These are phyloP conservation scores for Tetrao urogallus DNA, from an alignment of 2,113 vertebrate species.

Conservation along the genomic window DNA sequence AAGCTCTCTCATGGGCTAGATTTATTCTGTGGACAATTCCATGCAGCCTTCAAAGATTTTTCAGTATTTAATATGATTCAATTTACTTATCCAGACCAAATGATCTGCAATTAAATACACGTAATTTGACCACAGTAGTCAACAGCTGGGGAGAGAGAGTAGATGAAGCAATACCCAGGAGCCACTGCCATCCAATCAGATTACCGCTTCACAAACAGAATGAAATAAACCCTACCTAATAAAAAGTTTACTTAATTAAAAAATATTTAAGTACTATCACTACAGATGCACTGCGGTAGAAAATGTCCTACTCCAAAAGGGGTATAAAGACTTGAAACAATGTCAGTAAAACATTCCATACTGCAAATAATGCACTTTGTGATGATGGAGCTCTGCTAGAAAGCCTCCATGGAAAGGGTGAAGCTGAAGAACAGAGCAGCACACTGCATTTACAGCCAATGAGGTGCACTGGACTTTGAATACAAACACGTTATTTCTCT, in stretches of 20 bases:
- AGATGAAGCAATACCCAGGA: background rate
- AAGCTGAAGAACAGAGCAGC: background rate
- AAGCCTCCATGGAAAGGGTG: background rate
- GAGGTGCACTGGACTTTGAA: background rate
- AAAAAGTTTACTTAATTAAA: background rate
- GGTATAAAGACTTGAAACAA: background rate
- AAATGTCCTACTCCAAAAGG: background rate
- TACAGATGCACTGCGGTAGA: background rate
- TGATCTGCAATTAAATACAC: background rate
- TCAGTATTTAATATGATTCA: background rate
- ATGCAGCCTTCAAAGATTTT: background rate
- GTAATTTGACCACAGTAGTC: background rate
- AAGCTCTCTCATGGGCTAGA: background rate
- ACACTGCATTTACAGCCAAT: background rate
- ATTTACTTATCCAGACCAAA: background rate
- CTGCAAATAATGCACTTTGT: background rate
- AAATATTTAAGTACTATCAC: background rate
- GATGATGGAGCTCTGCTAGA: background rate
- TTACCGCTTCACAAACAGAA: background rate
- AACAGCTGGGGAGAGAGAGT: background rate
- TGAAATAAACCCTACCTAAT: background rate
- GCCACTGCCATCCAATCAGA: background rate
- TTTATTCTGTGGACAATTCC: background rate
- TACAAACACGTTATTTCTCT: background rate
- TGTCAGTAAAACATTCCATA: background rate